These are phyloP conservation scores for Chromis chromis DNA, from an alignment of 2,797 vertebrate genomes.

Conservation along the genomic window DNA sequence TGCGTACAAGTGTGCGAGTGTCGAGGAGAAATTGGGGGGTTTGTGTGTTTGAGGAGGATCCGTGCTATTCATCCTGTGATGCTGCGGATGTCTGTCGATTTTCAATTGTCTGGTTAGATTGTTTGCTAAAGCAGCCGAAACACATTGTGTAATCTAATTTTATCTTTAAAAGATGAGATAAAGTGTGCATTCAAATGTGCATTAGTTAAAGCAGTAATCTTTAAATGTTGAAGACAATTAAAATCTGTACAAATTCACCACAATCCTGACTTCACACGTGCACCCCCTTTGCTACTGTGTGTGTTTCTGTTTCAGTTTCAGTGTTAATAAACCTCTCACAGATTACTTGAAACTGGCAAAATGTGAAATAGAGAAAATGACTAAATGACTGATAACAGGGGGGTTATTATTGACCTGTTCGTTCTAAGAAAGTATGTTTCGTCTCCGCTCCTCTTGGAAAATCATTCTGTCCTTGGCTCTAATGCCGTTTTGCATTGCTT, in stretches of 20 bases:
- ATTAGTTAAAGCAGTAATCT: conserved; percentile 11
- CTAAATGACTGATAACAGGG: conserved; percentile 56
- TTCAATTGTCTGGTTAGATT: conserved; percentile 70
- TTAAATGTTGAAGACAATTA: background rate
- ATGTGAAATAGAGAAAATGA: conserved; percentile 46
- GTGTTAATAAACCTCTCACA: conserved; percentile 23
- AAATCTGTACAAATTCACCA: background rate
- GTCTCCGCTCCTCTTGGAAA: conserved; percentile 61
- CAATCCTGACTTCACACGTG: background rate
- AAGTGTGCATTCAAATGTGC: conserved; percentile 11
- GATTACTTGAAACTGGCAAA: conserved; percentile 27
- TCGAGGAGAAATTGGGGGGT: conserved; percentile 56
- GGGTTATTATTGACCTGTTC: conserved; percentile 68
- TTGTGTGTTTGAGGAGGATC: conserved; percentile 71
- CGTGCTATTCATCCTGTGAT: conserved; percentile 64
- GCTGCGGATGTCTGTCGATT: conserved; percentile 59
- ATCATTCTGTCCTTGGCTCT: conserved; percentile 76
- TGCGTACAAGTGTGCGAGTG: conserved; percentile 62
- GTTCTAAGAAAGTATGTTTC: conserved; percentile 58
- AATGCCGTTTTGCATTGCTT: conserved; percentile 75
- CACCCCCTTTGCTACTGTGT: background rate
- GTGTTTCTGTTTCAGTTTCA: conserved; percentile 31
- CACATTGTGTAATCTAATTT: conserved; percentile 44
- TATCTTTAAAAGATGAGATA: conserved; percentile 35
- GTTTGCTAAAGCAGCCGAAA: conserved; percentile 48